These are phyloP conservation scores for Cephus pygmeus DNA, from an alignment of 2,888 invertebrate species.

Conservation along the genomic window DNA sequence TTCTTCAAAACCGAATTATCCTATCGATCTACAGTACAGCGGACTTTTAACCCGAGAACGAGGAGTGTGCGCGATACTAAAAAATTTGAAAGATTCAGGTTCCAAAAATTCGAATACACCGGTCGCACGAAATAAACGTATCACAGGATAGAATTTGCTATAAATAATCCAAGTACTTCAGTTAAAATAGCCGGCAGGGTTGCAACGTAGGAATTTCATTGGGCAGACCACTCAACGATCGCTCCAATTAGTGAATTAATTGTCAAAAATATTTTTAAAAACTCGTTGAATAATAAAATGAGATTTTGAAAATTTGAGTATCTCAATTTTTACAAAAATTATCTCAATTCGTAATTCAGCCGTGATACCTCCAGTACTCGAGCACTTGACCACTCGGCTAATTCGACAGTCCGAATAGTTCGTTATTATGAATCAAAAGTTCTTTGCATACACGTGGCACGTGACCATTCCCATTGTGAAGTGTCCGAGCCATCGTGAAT, in stretches of 20 bases:
- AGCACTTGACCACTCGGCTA: neutral
- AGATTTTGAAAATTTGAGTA: neutral
- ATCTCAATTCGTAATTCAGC: no score
- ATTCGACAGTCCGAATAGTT: neutral
- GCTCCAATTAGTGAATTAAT: neutral
- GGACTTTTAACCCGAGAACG: neutral
- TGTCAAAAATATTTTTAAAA: conserved; percentile 7
- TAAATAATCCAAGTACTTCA: conserved; percentile 54
- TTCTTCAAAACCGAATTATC: neutral
- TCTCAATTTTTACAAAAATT: neutral
- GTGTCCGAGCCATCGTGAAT: neutral
- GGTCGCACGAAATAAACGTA: conserved; percentile 43
- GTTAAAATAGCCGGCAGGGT: conserved; percentile 59
- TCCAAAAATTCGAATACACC: neutral
- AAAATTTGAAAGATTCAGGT: neutral
- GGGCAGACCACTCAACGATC: neutral
- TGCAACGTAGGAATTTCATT: conserved; percentile 35
- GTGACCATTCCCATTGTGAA: neutral
- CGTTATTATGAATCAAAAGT: neutral
- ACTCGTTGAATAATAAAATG: conserved; percentile 1
- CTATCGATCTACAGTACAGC: no score
- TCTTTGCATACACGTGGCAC: neutral
- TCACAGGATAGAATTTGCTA: conserved; percentile 44
- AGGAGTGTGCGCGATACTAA: no score
- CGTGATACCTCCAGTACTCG: neutral